Conservation (phyloP, 1,140 invertebrate genomes). For the Drosophila bifasciata region DNA sequence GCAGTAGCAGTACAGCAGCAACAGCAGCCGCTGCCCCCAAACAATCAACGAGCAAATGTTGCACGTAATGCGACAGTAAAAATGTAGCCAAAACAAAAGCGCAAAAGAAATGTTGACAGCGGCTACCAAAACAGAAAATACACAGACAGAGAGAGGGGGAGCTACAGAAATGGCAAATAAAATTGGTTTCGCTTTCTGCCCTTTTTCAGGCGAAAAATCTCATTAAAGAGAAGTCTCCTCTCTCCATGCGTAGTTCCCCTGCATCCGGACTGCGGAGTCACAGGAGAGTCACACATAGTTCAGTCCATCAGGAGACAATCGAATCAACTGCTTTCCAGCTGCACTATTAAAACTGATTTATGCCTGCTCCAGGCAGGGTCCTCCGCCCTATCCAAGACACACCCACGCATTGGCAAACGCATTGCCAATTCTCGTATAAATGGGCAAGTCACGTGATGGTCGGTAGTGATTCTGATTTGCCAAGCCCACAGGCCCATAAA, state of each 20-base stretch:
- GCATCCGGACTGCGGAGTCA: slow-evolving; percentile 24
- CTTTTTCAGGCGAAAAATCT: slow-evolving; percentile 61
- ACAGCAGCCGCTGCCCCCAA: slow-evolving; percentile 23
- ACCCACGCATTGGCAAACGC: slow-evolving; percentile 53
- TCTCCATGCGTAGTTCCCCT: slow-evolving; percentile 34
- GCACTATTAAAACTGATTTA: slow-evolving; percentile 79
- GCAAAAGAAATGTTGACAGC: slow-evolving; percentile 44
- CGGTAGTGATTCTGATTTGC: slow-evolving; percentile 57
- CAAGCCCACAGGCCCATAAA: slow-evolving; percentile 64
- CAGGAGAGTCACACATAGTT: slow-evolving; percentile 1
- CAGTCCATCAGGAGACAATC: slow-evolving; percentile 3
- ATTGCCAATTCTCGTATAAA: slow-evolving; percentile 55
- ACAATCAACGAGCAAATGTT: slow-evolving; percentile 65
- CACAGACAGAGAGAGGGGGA: no score
- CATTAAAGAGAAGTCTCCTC: slow-evolving; percentile 65
- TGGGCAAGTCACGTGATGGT: slow-evolving; percentile 69
- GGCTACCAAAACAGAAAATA: no score
- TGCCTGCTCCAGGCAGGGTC: slow-evolving; percentile 37
- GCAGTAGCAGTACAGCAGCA: no score
- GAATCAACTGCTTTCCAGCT: slow-evolving; percentile 57
- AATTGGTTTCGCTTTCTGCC: slow-evolving; percentile 53
- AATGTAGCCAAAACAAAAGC: slow-evolving; percentile 58
- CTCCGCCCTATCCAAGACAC: slow-evolving; percentile 38
- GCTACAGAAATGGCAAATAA: slow-evolving; percentile 43
- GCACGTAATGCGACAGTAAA: slow-evolving; percentile 68